phyloP scores from a whole-genome alignment of 2,797 vertebrate species.

The Cuculus canorus region DNA sequence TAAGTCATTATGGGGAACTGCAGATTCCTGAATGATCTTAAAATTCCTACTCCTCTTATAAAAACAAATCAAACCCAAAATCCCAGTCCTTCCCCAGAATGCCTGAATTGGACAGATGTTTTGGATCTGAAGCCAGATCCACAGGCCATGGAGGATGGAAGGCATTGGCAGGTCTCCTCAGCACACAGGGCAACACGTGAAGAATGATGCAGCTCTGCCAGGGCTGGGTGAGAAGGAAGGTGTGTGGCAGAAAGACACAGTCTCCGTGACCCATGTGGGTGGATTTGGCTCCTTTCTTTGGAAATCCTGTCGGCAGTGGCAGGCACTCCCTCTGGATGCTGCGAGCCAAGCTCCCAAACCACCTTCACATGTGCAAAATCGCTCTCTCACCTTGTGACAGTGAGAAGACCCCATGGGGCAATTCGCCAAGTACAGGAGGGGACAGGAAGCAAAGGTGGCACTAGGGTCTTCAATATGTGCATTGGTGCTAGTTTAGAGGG shows the following conservation, averaged over 20 bases:
- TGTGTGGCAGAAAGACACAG: constrained; percentile 15
- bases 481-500: neutral
- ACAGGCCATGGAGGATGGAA: rapidly evolving
- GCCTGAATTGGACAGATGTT: neutral
- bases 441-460: neutral
- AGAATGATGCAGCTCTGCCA: neutral
- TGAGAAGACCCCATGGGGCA: neutral
- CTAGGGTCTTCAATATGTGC: neutral
- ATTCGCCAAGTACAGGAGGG: rapidly evolving
- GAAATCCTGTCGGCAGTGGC: neutral
- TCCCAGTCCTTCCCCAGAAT: neutral
- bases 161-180: neutral
- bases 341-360: neutral
- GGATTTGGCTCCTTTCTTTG: constrained; percentile 66
- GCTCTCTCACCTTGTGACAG: neutral
- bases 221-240: neutral
- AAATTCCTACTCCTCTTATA: neutral
- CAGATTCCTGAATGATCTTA: neutral
- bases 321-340: constrained; percentile 43
- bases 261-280: constrained; percentile 55
- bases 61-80: neutral
- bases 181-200: neutral
- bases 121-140: neutral
- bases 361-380: neutral
- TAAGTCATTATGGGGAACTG: neutral